phyloP scores from a whole-genome alignment of 2,888 invertebrate genomes.

The Mythimna pallens region DNA sequence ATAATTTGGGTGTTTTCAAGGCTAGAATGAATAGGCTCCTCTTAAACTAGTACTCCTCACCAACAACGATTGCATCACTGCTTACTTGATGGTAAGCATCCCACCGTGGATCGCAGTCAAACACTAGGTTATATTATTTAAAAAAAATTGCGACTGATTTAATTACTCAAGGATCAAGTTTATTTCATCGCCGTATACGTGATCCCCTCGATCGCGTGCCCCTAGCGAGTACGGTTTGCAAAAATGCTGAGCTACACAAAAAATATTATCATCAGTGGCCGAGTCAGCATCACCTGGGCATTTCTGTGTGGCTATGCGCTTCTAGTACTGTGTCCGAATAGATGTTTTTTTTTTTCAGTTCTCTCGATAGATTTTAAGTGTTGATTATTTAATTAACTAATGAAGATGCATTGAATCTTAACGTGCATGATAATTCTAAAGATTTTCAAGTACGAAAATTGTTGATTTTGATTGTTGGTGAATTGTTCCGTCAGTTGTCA shows the following conservation, averaged over 20 bases:
- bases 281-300: constrained; percentile 58
- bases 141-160: constrained; percentile 26
- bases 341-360: constrained; percentile 19
- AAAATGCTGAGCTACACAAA: constrained; percentile 73
- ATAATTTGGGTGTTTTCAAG: no score
- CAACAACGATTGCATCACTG: no score
- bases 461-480: not conserved
- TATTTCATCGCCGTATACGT: constrained; percentile 54
- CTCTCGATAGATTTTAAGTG: not conserved
- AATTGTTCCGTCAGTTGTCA: not conserved
- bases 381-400: not conserved
- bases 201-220: constrained; percentile 70
- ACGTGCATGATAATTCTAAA: not conserved
- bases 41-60: no score
- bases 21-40: no score
- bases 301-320: constrained; percentile 38
- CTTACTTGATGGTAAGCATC: no score
- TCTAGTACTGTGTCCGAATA: constrained; percentile 37
- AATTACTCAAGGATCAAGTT: constrained; percentile 71
- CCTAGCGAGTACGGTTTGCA: constrained; percentile 72
- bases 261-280: constrained; percentile 67
- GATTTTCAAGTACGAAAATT: not conserved
- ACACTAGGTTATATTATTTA: not conserved
- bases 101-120: no score
- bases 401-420: not conserved